Percentiles rank a stretch among this genome's conserved stretches.
These are phyloP conservation scores for Myotis vivesi DNA, from an alignment of 2,797 vertebrate species.

Conservation along the genomic window DNA sequence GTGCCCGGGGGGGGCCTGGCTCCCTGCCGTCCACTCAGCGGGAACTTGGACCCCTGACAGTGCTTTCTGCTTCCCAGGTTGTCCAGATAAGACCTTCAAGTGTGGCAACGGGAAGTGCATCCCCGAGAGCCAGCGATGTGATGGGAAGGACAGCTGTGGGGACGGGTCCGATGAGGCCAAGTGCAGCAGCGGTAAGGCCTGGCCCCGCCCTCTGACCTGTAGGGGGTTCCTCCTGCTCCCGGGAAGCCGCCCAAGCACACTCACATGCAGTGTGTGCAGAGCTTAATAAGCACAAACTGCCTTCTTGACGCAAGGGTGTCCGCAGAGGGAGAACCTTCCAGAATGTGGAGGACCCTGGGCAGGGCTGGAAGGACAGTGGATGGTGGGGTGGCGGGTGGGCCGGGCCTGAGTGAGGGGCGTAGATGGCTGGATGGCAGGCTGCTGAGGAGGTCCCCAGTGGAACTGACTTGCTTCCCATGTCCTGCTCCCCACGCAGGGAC, in stretches of 20 bases:
- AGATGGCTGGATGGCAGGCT: not conserved
- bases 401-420: not conserved
- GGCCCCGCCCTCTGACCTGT: not conserved
- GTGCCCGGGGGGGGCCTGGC: no score
- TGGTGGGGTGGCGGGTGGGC: not conserved
- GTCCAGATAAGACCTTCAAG: not conserved
- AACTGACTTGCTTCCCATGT: not conserved
- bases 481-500: rapidly evolving
- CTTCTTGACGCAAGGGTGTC: not conserved
- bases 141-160: conserved; percentile 87
- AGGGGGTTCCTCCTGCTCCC: not conserved
- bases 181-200: conserved; percentile 83
- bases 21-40: rapidly evolving
- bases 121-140: conserved; percentile 84
- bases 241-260: not conserved
- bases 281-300: not conserved
- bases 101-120: conserved; percentile 89
- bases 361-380: not conserved
- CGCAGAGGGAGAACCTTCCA: not conserved
- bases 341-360: not conserved
- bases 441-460: not conserved
- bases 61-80: not conserved
- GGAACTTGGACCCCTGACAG: not conserved
- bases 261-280: rapidly evolving
- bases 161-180: conserved; percentile 90